phyloP scores from a whole-genome alignment of 2,888 invertebrate genomes.

The Augiades crinisus region DNA sequence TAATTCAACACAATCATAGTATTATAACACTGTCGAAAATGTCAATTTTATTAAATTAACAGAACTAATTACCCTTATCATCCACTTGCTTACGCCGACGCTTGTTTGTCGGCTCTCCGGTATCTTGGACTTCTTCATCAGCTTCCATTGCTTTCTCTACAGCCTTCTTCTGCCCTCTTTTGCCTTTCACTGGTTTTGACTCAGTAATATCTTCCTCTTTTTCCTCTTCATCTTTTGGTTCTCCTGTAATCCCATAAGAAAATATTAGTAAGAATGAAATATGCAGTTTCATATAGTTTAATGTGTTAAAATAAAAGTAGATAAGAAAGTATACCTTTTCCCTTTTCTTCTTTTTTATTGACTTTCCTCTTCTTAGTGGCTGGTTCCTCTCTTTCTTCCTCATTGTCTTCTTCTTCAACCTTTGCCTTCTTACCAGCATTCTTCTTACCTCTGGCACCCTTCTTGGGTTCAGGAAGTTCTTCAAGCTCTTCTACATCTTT shows the following conservation, averaged over 20 bases:
- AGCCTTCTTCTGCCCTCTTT: slow-evolving; percentile 58
- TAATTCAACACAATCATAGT: slow-evolving; percentile 57
- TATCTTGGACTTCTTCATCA: slow-evolving; percentile 52
- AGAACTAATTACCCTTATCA: slow-evolving; percentile 73
- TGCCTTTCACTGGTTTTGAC: slow-evolving; percentile 57
- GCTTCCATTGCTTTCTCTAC: slow-evolving; percentile 43
- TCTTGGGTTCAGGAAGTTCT: slow-evolving; percentile 52
- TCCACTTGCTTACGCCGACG: slow-evolving; percentile 64
- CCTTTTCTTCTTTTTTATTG: slow-evolving; percentile 57
- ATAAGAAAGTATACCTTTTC: slow-evolving; percentile 48
- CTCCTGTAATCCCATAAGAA: slow-evolving; percentile 42
- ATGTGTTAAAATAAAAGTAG: slow-evolving; percentile 1
- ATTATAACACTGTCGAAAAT: slow-evolving; percentile 54
- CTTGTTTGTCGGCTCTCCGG: slow-evolving; percentile 56
- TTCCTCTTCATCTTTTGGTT: slow-evolving; percentile 49
- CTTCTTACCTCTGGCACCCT: slow-evolving; percentile 56
- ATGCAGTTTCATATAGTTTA: not conserved
- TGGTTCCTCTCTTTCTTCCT: slow-evolving; percentile 44
- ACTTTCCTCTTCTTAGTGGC: slow-evolving; percentile 54
- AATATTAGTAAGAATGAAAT: not conserved
- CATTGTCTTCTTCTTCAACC: slow-evolving; percentile 49
- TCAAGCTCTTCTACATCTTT: slow-evolving; percentile 44
- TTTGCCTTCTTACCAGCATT: slow-evolving; percentile 59
- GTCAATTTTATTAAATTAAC: slow-evolving; percentile 47
- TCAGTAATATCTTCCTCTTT: slow-evolving; percentile 51